Percentiles rank a stretch among this genome's conserved stretches.
These are phyloP conservation scores for Sarcoramphus papa DNA, from an alignment of 2,797 vertebrate species.

Conservation along the genomic window DNA sequence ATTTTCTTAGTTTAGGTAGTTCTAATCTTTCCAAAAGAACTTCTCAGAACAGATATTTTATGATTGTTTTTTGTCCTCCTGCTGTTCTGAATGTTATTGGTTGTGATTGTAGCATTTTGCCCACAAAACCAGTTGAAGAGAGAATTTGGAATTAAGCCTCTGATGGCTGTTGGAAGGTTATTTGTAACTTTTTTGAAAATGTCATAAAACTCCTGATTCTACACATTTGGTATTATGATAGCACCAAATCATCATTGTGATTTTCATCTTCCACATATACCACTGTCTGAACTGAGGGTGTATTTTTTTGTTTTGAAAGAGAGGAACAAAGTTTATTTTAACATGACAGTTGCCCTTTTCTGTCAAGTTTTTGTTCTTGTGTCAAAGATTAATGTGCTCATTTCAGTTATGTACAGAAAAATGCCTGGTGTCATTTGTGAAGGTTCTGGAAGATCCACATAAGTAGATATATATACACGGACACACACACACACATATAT, in stretches of 20 bases:
- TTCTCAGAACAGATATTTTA: background rate
- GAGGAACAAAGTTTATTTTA: background rate
- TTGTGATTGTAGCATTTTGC: background rate
- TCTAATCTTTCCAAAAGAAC: background rate
- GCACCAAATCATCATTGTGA: background rate
- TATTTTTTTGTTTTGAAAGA: background rate
- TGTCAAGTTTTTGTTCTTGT: background rate
- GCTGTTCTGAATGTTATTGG: background rate
- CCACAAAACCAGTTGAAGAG: background rate
- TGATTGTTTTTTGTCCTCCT: rapidly evolving
- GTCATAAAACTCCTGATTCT: background rate
- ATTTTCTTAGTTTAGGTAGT: background rate
- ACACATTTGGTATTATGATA: background rate
- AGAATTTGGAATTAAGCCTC: background rate
- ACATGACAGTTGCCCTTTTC: background rate
- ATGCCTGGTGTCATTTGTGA: background rate
- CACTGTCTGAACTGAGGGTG: background rate
- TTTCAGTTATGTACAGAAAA: background rate
- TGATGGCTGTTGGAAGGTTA: background rate
- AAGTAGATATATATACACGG: background rate
- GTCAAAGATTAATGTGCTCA: background rate
- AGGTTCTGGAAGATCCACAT: background rate
- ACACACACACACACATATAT: rapidly evolving
- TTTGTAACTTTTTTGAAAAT: background rate
- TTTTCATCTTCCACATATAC: background rate